These are phyloP conservation scores for Emydoidea blandingii DNA, from an alignment of 2,797 vertebrate genomes.

Conservation along the genomic window DNA sequence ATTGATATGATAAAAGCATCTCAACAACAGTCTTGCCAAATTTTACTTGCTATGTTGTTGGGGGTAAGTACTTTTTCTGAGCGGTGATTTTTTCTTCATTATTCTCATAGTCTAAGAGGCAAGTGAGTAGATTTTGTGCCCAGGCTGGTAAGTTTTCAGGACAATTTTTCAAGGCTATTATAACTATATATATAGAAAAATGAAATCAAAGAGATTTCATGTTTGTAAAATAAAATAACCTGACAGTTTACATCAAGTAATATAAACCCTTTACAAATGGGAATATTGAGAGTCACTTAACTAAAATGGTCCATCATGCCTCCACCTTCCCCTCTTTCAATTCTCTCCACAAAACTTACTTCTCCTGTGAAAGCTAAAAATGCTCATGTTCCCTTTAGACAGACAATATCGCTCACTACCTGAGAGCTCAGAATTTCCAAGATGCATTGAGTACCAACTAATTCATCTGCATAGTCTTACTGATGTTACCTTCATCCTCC, in stretches of 20 bases:
- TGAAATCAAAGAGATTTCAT: not conserved
- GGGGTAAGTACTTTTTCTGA: slow-evolving; percentile 27
- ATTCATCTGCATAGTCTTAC: not conserved
- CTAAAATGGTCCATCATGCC: not conserved
- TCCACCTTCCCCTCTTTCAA: not conserved
- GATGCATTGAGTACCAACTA: fast-evolving
- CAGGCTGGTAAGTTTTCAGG: slow-evolving; percentile 25
- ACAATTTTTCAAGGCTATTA: not conserved
- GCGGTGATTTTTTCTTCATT: slow-evolving; percentile 31
- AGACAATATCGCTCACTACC: not conserved
- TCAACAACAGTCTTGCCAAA: slow-evolving; percentile 42
- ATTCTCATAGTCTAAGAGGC: not conserved
- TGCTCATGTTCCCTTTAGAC: not conserved
- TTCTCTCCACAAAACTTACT: not conserved
- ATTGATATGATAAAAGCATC: slow-evolving; percentile 52
- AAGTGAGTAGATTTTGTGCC: slow-evolving; percentile 37
- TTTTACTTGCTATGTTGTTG: slow-evolving; percentile 44
- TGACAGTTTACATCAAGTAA: not conserved
- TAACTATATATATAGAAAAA: not conserved
- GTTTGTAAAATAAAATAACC: slow-evolving; percentile 13
- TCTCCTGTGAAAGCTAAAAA: slow-evolving; percentile 4
- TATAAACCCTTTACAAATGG: not conserved
- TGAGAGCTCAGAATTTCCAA: not conserved
- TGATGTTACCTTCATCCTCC: slow-evolving; percentile 22
- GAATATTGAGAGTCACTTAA: not conserved